Conservation (phyloP, 2,888 invertebrate species). For the Erpobdella octoculata region DNA sequence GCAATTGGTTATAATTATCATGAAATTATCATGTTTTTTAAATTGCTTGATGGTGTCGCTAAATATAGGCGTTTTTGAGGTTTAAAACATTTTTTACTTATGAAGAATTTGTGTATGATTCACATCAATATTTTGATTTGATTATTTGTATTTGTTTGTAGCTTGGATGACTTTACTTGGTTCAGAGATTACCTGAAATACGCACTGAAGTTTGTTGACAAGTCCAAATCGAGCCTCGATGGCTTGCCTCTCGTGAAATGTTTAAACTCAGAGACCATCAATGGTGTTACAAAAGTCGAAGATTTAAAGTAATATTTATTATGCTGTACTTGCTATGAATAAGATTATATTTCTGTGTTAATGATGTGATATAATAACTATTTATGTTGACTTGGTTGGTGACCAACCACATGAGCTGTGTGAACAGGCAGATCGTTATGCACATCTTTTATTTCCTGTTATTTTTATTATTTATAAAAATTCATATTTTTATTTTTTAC, state of each 20-base stretch:
- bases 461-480: not conserved
- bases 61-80: not conserved
- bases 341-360: too few species aligned
- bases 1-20: not conserved
- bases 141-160: constrained; percentile 56
- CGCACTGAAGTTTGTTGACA: not conserved
- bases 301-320: not conserved
- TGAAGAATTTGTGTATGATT: too few species aligned
- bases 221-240: not conserved
- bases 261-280: too few species aligned
- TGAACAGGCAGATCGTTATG: too few species aligned
- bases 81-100: too few species aligned
- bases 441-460: too few species aligned
- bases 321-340: too few species aligned
- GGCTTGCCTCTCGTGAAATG: too few species aligned
- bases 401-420: too few species aligned
- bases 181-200: not conserved
- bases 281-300: not conserved
- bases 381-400: not conserved
- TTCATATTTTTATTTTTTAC: not conserved
- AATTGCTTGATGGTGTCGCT: not conserved
- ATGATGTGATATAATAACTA: not conserved
- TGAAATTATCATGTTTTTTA: not conserved
- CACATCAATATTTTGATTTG: constrained; percentile 65
- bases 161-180: not conserved